phyloP scores from a whole-genome alignment of 92 coral and sea anemone genomes.

The Epizoanthus stellaris region DNA sequence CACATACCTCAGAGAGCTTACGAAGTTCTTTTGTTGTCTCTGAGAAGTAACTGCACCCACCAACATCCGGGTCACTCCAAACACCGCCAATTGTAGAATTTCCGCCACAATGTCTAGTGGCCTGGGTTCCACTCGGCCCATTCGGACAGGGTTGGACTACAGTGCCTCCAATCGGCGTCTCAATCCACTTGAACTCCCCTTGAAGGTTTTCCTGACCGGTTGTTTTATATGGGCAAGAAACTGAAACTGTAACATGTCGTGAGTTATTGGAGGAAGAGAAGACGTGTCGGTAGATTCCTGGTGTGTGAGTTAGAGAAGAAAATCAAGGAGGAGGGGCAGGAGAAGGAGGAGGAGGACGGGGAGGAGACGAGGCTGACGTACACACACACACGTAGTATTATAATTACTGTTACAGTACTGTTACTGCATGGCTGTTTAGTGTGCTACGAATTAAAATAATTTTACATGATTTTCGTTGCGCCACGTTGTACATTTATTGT shows the following conservation, averaged over 20 bases:
- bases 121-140: conserved; percentile 62
- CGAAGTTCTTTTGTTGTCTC: conserved; percentile 63
- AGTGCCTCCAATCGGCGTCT: conserved; percentile 54
- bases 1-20: conserved; percentile 63
- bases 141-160: conserved; percentile 52
- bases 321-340: too few species aligned
- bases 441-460: too few species aligned
- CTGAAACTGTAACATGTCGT: conserved; percentile 32
- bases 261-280: neutral
- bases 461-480: too few species aligned
- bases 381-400: too few species aligned
- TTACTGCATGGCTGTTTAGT: too few species aligned
- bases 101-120: conserved; percentile 70
- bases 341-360: too few species aligned
- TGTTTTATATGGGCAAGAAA: conserved; percentile 55
- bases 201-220: conserved; percentile 60
- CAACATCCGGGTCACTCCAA: conserved; percentile 63
- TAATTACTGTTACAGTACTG: too few species aligned
- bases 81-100: conserved; percentile 62
- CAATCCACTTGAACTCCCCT: conserved; percentile 69
- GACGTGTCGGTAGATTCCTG: neutral
- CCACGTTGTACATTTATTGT: too few species aligned
- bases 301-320: too few species aligned
- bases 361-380: too few species aligned
- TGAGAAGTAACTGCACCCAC: conserved; percentile 60